Base-by-base conservation (phyloP, 2,797 vertebrate species). In the Allobates femoralis region DNA sequence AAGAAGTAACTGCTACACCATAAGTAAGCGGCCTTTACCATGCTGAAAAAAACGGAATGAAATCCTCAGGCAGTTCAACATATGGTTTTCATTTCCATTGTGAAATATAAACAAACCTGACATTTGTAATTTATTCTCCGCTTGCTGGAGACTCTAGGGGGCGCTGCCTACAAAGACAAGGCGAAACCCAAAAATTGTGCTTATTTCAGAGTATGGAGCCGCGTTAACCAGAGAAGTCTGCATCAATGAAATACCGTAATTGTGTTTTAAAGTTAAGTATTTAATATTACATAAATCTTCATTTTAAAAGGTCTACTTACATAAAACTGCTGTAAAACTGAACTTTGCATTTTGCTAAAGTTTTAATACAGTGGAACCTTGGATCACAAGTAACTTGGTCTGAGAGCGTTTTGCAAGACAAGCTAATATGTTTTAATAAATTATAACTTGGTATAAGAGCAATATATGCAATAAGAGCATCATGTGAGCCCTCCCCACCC, bases 41-140 rank as follows among this genome's bases (percentile, higher is more conserved):
- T 34, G 64, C 28, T 55, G 37, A 86, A 75, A 73, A 87, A 80
- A 60, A 32, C 26, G 6, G 60, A 79, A 77, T 56, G 30, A 81
- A 88, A 85, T 77, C 83, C 83, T 85, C 51, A 77, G 83, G 78
- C 69, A 60, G 81, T 80, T 88, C 92, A 93, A 94, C 94, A 95
- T 95, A 93, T 94, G 95, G 92, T 95, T 95, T 91, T 93, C 88
- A 95, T 96, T 96, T 95, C 92, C 94, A 94, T 89, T 90, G 76
- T 90, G 91, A 92, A 93, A 94, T 92, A 95, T 94, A 91, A 91
- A 91, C 90, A 91, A 94, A 94, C 69, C 90, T 86, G 90, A 37
- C 8, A 84, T 82, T 53, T 86, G 50, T 87, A 89, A 92, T 85
- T 74, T 64, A 90, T 80, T 84, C 51, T 46, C 50, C 51, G 15